These are phyloP conservation scores for Drosophila malerkotliana DNA, from an alignment of 1,140 invertebrate species.

Conservation along the genomic window DNA sequence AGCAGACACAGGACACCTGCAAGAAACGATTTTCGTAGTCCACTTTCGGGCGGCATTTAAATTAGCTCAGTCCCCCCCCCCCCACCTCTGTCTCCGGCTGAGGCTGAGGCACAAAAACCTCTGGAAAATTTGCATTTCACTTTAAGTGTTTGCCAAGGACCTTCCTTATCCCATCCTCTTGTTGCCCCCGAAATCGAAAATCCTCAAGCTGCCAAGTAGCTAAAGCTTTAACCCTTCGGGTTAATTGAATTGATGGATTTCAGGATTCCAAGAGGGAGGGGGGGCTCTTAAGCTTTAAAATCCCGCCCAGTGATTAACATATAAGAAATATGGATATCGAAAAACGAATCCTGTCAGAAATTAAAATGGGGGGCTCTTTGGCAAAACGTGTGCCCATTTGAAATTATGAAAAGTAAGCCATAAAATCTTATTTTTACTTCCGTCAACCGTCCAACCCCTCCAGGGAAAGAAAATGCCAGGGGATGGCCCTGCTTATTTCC, in stretches of 20 bases:
- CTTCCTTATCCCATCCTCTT: not conserved
- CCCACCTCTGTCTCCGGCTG: not conserved
- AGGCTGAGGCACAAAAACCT: slow-evolving; percentile 4
- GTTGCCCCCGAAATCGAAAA: not conserved
- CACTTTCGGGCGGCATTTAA: slow-evolving; percentile 60
- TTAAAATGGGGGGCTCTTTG: not conserved
- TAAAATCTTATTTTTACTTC: slow-evolving; percentile 81
- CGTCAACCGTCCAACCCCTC: slow-evolving; percentile 5
- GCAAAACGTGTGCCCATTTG: slow-evolving; percentile 62
- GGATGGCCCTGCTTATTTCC: not conserved
- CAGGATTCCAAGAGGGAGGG: slow-evolving; percentile 3
- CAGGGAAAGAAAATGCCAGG: not conserved
- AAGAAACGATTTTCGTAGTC: slow-evolving; percentile 71
- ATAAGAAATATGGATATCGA: not conserved
- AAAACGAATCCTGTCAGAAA: not conserved
- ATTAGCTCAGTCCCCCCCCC: slow-evolving; percentile 53
- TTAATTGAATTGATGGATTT: slow-evolving; percentile 81
- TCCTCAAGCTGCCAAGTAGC: not conserved
- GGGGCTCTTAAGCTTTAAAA: slow-evolving; percentile 53
- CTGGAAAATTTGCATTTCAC: slow-evolving; percentile 70
- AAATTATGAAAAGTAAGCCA: slow-evolving; percentile 83
- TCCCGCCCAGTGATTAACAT: slow-evolving; percentile 52
- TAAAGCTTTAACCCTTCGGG: slow-evolving; percentile 45
- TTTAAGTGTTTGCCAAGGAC: slow-evolving; percentile 49
- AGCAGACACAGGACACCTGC: slow-evolving; percentile 58